Base-by-base conservation (phyloP, 2,888 invertebrate species). In the Pheosia gnoma region DNA sequence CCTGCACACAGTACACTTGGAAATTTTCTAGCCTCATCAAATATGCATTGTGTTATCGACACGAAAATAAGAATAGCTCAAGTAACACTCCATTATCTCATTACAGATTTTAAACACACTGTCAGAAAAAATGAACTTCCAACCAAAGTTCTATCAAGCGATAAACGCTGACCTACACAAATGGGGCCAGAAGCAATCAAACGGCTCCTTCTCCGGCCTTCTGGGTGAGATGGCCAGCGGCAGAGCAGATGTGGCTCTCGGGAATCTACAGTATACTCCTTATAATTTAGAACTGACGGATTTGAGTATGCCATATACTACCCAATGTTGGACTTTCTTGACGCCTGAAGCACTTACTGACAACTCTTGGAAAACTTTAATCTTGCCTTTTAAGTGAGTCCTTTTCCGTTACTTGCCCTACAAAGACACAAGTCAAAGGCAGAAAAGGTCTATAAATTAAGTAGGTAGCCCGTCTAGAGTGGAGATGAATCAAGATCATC, bases 311-410 rank as follows among this genome's bases (percentile, higher is more conserved):
- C 97, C 97, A 0, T 97, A 97, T 68, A 96, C 96, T n/a, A 95
- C 96, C 0, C 96, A 97, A 80, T 98, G 97, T 78, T 94, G 97
- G 76, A 97, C 97, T 0, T 98, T 98, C 79, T 84, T 98, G 25
- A 97, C 97, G 0, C 97, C 97, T 0, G 97, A 97, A 86, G 95
- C 97, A 0, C 89, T 96, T 25, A 95, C 95, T 2, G 97, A 97
- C 80, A 97, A 97, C 77, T 96, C 97, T 0, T 97, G 97, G 97
- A 96, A 96, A 84, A 96, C 97, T 0, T 90, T 98, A 7, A 96
- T 97, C 77, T 88, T 96, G 71, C 97, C 97, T 0, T 97, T 97
- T 79, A 96, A 95, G 97, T 96, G 90, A 86, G 89, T 80, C 47
- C 59, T 51, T 25, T 49, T n/a, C 49, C n/a, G n/a, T 4, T 47